Base-by-base conservation (phyloP, 2,113 vertebrate genomes). In the Patagioenas fasciata region DNA sequence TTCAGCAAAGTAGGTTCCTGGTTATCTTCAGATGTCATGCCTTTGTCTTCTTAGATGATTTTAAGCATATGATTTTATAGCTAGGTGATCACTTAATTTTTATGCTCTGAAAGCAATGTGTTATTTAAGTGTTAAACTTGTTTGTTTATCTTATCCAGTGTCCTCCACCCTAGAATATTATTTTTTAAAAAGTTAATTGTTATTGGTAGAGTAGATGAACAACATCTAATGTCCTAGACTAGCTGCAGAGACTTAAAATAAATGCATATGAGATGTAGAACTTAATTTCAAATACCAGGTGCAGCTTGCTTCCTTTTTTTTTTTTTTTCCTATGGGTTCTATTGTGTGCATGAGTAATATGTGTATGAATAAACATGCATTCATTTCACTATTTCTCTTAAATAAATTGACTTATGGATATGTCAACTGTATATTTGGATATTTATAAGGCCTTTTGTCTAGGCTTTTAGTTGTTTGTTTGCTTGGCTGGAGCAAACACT, bases 51-150 rank as follows among this genome's bases (percentile, higher is more conserved):
- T 16, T 8, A 60, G 11, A 44, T 70, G 65, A 47, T 57, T 78
- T 88, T 85, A 74, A 71, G 7, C 0, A 6, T 15, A 9, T 16
- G 40, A 23, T 64, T 56, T 94, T 69, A 53, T 3, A 36, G 3
- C 9, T 42, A 20, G 6, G 4, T 20, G 25, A 8, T 66, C 2
- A 67, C 7, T 74, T 57, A 17, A 17, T 54, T 71, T 94, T 48
- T 80, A 11, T 5, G 25, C 3, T 34, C 18, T 10, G 3, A 69
- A 86, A 57, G 6, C 3, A 44, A 67, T 3, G 0, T 3, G 0
- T 42, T 50, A 12, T n/a, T 80, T 65, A 11, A 32, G 2, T 29
- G 9, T 42, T 23, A 50, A 62, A 38, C 2, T 29, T 28, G 15
- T 77, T 77, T 26, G 1, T 9, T 75, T 47, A 32, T 65, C 9